phyloP scores from a whole-genome alignment of 2,113 vertebrate genomes.

The Dunckerocampus dactyliophorus region DNA sequence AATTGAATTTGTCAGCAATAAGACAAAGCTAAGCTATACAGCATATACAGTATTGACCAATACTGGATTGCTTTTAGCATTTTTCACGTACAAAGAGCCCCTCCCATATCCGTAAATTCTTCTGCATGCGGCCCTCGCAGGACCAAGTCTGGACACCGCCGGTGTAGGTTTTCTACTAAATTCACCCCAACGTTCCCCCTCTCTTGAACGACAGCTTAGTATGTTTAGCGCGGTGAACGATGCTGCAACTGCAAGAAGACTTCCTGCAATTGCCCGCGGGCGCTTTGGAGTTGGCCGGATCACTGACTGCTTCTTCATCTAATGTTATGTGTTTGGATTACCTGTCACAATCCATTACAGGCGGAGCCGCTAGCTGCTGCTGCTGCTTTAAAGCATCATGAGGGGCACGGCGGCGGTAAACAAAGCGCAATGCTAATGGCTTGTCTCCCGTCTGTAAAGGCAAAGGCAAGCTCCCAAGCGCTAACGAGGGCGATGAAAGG shows the following conservation, averaged over 20 bases:
- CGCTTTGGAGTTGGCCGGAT: conserved; percentile 68
- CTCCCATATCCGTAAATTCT: too few species aligned
- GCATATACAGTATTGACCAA: too few species aligned
- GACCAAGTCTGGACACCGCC: too few species aligned
- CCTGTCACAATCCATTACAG: conserved; percentile 73
- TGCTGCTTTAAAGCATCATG: conserved; percentile 66
- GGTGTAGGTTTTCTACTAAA: conserved; percentile 36
- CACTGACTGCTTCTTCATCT: conserved; percentile 70
- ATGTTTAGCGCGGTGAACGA: conserved; percentile 65
- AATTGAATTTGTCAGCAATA: too few species aligned
- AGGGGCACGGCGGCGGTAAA: conserved; percentile 61
- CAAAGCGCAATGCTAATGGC: conserved; percentile 65
- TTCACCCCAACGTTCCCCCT: conserved; percentile 56
- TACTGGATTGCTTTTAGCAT: too few species aligned
- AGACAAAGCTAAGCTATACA: too few species aligned
- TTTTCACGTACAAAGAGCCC: too few species aligned
- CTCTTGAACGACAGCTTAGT: conserved; percentile 44
- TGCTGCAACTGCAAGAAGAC: conserved; percentile 59
- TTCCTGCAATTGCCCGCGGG: conserved; percentile 65
- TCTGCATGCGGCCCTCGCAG: too few species aligned
- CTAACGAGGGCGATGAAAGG: conserved; percentile 63
- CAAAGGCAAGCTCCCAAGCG: conserved; percentile 54
- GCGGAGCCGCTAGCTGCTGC: conserved; percentile 24
- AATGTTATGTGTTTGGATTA: conserved; percentile 76
- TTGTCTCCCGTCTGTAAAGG: conserved; percentile 60